Percentiles rank a stretch among this genome's conserved stretches.
Conservation (phyloP, 1,140 invertebrate species). For the Solenopsis fugax region DNA sequence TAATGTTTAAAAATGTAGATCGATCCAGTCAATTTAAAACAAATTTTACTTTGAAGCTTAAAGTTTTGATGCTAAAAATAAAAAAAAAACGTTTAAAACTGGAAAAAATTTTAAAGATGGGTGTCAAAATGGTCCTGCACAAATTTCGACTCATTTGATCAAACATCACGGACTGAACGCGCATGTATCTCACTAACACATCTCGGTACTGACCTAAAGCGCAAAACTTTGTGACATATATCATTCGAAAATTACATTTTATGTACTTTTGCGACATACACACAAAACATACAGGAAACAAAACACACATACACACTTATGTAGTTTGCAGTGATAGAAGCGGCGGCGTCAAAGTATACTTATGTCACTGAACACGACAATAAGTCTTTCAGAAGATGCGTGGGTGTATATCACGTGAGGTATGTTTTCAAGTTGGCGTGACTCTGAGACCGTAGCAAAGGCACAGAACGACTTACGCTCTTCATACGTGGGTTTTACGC, state of each 20-base stretch:
- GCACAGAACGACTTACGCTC: slow-evolving; percentile 3
- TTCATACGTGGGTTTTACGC: slow-evolving; percentile 28
- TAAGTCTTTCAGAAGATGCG: slow-evolving; percentile 52
- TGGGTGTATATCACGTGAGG: slow-evolving; percentile 18
- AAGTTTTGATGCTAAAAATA: neutral
- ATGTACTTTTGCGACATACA: neutral
- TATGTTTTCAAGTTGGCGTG: slow-evolving; percentile 40
- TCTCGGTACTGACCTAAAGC: slow-evolving; percentile 29
- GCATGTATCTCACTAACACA: neutral
- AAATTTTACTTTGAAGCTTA: neutral
- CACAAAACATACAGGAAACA: too few species aligned
- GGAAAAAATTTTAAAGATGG: neutral
- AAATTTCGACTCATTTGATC: neutral
- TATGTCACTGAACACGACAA: slow-evolving; percentile 27
- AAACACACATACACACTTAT: neutral
- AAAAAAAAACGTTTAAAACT: neutral
- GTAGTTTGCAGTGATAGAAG: slow-evolving; percentile 30
- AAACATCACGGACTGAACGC: neutral
- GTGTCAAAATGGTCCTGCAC: neutral
- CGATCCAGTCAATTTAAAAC: neutral
- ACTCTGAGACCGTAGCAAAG: neutral
- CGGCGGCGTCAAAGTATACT: slow-evolving; percentile 37
- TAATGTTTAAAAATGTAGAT: neutral
- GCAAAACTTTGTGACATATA: slow-evolving; percentile 20
- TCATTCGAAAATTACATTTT: slow-evolving; percentile 5